A percentile compares a stretch with the other conserved stretches of the same genome.
These are phyloP conservation scores for Natator depressus DNA, from an alignment of 2,113 vertebrate species.

Conservation along the genomic window DNA sequence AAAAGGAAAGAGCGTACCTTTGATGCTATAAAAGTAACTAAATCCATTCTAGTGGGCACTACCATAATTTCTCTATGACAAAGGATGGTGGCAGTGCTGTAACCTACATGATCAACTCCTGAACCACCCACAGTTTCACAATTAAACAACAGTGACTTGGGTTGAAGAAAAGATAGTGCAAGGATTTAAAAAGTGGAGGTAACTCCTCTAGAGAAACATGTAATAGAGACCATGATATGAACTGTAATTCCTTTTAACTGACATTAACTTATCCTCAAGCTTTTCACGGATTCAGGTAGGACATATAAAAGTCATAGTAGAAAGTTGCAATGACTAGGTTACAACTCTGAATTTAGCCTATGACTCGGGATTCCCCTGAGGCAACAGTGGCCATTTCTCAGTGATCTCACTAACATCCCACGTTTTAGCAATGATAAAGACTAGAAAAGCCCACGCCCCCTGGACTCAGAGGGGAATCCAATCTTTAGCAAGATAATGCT, in stretches of 20 bases:
- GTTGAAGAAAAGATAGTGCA: not conserved
- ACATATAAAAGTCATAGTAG: not conserved
- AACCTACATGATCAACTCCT: not conserved
- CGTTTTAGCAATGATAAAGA: conserved; percentile 24
- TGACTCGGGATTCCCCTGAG: not conserved
- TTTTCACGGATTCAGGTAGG: not conserved
- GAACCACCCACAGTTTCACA: not conserved
- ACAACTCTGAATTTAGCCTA: not conserved
- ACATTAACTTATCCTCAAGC: not conserved
- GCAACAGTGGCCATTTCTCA: not conserved
- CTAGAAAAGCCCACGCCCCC: conserved; percentile 41
- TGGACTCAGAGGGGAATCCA: conserved; percentile 59
- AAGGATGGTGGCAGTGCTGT: not conserved
- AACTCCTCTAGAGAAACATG: not conserved
- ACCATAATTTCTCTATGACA: not conserved
- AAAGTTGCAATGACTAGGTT: not conserved
- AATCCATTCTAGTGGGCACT: fast-evolving
- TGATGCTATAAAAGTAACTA: not conserved
- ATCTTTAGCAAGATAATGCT: conserved; percentile 72
- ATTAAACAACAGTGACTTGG: not conserved
- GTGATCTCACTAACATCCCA: conserved; percentile 21
- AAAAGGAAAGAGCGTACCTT: not conserved
- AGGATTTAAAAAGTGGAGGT: not conserved
- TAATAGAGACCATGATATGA: not conserved
- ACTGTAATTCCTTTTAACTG: not conserved